A percentile compares a stretch with the other conserved stretches of the same genome.
These are phyloP conservation scores for Amiota communis DNA, from an alignment of 2,888 invertebrate species.

Conservation along the genomic window DNA sequence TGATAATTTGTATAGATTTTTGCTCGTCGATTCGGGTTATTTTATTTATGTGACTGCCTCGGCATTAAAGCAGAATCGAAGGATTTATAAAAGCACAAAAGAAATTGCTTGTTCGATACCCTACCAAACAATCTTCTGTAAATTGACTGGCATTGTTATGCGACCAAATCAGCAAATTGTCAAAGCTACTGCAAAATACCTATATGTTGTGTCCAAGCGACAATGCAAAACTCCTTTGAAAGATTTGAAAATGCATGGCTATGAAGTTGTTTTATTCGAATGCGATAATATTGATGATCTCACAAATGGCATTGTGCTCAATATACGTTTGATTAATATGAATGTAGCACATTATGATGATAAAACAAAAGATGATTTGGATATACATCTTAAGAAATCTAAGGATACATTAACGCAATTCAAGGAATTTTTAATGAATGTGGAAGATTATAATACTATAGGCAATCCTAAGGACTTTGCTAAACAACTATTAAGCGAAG, in stretches of 20 bases:
- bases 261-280: no score
- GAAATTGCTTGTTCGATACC: no score
- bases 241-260: no score
- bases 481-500: background rate
- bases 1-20: background rate
- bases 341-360: background rate
- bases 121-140: no score
- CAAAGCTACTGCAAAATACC: no score
- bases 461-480: background rate
- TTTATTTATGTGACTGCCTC: no score
- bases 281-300: background rate
- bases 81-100: no score
- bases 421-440: background rate
- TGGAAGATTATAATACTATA: background rate
- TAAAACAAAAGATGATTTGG: background rate
- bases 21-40: background rate
- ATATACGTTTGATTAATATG: background rate
- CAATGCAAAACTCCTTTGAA: no score
- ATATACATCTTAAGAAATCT: background rate
- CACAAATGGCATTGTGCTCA: background rate
- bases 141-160: no score
- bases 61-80: no score
- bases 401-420: background rate
- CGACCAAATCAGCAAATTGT: no score
- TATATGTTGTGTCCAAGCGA: no score